These are phyloP conservation scores for Eueides isabella DNA, from an alignment of 1,140 invertebrate species.

Conservation along the genomic window DNA sequence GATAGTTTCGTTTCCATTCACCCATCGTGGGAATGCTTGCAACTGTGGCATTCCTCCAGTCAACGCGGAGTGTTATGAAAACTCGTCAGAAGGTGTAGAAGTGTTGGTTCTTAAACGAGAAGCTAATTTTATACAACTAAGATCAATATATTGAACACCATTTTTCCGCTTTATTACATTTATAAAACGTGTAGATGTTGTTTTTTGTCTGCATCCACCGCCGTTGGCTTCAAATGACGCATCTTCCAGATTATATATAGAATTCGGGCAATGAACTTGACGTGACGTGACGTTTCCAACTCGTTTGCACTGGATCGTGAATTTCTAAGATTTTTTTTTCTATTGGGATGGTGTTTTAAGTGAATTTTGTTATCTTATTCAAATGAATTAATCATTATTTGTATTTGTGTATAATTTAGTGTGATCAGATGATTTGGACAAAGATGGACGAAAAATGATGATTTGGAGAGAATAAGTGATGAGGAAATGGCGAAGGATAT, in stretches of 20 bases:
- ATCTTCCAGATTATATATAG: conserved; percentile 61
- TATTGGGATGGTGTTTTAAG: conserved; percentile 14
- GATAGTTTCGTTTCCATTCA: no score
- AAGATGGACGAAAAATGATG: no score
- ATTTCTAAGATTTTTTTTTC: conserved; percentile 14
- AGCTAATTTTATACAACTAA: not conserved
- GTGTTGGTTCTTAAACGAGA: no score
- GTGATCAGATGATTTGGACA: no score
- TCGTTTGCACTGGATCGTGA: conserved; percentile 13
- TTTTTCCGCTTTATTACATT: conserved; percentile 9
- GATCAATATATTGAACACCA: not conserved
- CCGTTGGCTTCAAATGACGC: conserved; percentile 54
- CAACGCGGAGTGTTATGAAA: no score
- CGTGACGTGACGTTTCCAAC: conserved; percentile 37
- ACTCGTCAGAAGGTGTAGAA: no score
- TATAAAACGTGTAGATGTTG: conserved; percentile 15
- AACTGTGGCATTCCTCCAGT: no score
- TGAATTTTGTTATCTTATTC: not conserved
- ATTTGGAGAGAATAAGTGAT: no score
- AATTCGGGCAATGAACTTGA: conserved; percentile 68
- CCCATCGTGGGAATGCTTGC: no score
- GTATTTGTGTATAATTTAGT: no score
- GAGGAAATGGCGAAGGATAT: no score
- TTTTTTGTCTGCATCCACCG: conserved; percentile 40
- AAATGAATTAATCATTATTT: no score